These are phyloP conservation scores for Dasypolia templi DNA, from an alignment of 2,888 invertebrate species.

Conservation along the genomic window DNA sequence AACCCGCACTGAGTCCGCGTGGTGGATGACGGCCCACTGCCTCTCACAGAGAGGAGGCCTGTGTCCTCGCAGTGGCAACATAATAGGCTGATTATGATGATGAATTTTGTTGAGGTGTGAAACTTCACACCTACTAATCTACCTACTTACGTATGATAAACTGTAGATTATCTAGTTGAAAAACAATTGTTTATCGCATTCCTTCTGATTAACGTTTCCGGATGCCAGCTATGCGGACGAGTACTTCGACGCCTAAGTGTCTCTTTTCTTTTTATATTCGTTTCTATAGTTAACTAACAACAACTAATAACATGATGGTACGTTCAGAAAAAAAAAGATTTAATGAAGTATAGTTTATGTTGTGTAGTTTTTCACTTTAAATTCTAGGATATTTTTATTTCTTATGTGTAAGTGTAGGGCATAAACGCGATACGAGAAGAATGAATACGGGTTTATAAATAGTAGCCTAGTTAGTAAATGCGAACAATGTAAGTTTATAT, in stretches of 20 bases:
- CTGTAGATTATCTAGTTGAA: not conserved
- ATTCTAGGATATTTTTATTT: not conserved
- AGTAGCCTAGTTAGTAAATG: conserved; percentile 21
- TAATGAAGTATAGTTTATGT: not conserved
- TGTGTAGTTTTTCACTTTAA: not conserved
- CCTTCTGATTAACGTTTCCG: too few species aligned
- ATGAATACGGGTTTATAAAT: conserved; percentile 15
- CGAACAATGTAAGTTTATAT: conserved; percentile 29
- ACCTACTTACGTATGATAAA: not conserved
- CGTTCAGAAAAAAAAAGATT: not conserved
- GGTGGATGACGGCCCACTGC: too few species aligned
- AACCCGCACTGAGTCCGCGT: too few species aligned
- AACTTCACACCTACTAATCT: conserved; percentile 2
- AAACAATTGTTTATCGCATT: too few species aligned
- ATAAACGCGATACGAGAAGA: not conserved
- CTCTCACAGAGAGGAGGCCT: too few species aligned
- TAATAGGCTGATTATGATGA: too few species aligned
- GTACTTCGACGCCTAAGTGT: too few species aligned
- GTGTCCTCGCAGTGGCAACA: too few species aligned
- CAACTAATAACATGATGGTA: too few species aligned
- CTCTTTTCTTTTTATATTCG: too few species aligned
- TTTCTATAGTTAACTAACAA: too few species aligned
- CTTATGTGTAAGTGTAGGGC: not conserved
- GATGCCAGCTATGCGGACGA: too few species aligned
- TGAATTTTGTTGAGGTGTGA: not conserved